These are phyloP conservation scores for Hydropsyche betteni DNA, from an alignment of 2,888 invertebrate species.

Conservation along the genomic window DNA sequence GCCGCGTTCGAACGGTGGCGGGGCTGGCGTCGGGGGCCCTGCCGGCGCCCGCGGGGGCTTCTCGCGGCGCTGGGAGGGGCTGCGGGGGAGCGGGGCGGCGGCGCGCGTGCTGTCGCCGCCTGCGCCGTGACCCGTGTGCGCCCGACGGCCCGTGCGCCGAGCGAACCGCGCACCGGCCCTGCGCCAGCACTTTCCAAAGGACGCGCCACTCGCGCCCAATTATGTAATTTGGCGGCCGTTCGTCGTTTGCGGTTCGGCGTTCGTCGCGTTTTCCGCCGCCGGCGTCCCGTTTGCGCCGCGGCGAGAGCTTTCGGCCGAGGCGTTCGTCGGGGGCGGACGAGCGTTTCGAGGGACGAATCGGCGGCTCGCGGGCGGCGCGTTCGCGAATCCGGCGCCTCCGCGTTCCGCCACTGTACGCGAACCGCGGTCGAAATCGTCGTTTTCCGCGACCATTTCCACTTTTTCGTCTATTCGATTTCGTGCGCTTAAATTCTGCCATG, in stretches of 20 bases:
- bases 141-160: background rate
- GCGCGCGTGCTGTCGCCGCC: background rate
- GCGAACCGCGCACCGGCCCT: background rate
- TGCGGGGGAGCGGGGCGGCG: background rate
- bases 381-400: slow-evolving; percentile 14
- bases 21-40: background rate
- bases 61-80: background rate
- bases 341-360: background rate
- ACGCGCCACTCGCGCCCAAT: background rate
- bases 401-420: slow-evolving; percentile 8
- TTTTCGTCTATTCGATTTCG: too few relatives aligned
- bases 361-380: background rate
- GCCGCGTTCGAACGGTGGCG: background rate
- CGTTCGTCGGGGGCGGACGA: background rate
- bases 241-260: too few relatives aligned
- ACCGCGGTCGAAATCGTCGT: background rate
- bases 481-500: too few relatives aligned
- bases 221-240: background rate
- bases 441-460: background rate
- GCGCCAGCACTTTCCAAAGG: background rate
- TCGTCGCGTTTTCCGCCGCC: too few relatives aligned
- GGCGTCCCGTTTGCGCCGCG: background rate
- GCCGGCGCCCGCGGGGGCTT: background rate
- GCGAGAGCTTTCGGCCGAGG: background rate
- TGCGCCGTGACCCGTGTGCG: background rate